A percentile compares a stretch with the other conserved stretches of the same genome.
Evolutionary conservation across 2,113 vertebrate species (phyloP).

Genomic region (Corydoras sp.): DNA sequence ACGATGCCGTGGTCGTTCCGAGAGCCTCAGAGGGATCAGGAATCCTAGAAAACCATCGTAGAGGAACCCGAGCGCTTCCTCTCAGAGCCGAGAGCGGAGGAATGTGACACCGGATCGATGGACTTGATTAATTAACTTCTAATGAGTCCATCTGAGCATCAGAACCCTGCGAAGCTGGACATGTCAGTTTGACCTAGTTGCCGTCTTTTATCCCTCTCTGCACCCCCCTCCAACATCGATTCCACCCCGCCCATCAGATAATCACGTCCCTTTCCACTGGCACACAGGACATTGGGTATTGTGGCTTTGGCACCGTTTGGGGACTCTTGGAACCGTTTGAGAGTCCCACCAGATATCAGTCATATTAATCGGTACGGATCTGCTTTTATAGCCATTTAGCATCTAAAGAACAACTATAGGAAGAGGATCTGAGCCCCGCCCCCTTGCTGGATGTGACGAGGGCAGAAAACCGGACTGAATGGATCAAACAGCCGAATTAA

Average conservation of each 20-base stretch:
- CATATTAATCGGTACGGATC: too few species aligned
- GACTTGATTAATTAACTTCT: conserved; percentile 74
- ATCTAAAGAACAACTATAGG: background rate
- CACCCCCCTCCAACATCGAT: conserved; percentile 6
- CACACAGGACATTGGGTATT: background rate
- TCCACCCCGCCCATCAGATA: background rate
- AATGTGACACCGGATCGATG: conserved; percentile 68
- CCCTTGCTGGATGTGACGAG: background rate
- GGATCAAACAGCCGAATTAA: background rate
- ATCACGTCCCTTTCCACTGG: background rate
- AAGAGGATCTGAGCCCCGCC: too few species aligned
- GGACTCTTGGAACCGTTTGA: too few species aligned
- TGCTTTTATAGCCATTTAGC: background rate
- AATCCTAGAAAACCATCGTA: conserved; percentile 33
- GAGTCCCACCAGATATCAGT: too few species aligned
- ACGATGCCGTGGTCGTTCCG: too few species aligned
- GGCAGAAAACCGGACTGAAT: background rate
- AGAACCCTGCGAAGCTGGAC: conserved; percentile 55
- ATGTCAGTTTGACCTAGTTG: conserved; percentile 42
- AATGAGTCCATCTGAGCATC: conserved; percentile 68
- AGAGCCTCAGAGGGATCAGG: conserved; percentile 11
- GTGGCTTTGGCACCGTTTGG: too few species aligned
- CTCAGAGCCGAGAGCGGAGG: conserved; percentile 40
- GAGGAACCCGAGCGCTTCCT: conserved; percentile 55
- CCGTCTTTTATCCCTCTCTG: conserved; percentile 25